Base-by-base conservation (phyloP, 2,797 vertebrate species). In the Chloroceryle amazona region DNA sequence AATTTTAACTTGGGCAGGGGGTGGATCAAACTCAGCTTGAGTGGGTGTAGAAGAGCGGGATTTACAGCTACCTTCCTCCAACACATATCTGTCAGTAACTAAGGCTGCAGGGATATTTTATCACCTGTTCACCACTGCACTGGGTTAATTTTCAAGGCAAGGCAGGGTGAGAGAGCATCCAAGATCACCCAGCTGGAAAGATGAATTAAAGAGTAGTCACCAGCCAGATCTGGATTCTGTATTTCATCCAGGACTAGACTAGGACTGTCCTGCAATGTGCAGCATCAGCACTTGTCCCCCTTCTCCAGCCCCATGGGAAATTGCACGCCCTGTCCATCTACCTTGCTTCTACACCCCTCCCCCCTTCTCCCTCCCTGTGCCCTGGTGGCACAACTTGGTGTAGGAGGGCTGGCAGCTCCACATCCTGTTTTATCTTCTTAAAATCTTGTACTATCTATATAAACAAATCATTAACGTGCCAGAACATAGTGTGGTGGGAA, bases 131-230 rank as follows among this genome's bases (percentile, higher is more conserved):
- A 85, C 47, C 23, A 17, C 47, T 28, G 39, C 31, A 55, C 25
- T 31, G 46, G 71, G 42, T 89, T 79, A 75, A 78, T 91, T 89
- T 93, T 96, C 62, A 88, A 67, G 44, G 41, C 1, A 0, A 72
- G 20, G 65, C 71, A 89, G 88, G 25, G 39, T 73, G 65, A 90
- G 57, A 90, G 44, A 74, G 5, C 47, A 68, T 41, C 51, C 29
- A 68, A 86, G 52, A 55, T 72, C 66, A 84, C 19, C 9, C 54
- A 81, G 15, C 42, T 93, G 62, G 66, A 94, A 94, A 90, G 65
- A 68, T 6, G 35, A 65, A 55, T 51, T 87, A n/a, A 83, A 86
- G 42, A 79, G 29, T 47, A 1, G 3, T 39, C 58, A 73, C 31
- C 21, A 81, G 55, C 21, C 7, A 1, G 47, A 25, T 41, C 29